Percentiles rank a stretch among this genome's conserved stretches.
These are phyloP conservation scores for Drosophila ochracea DNA, from an alignment of 2,888 invertebrate genomes.

Conservation along the genomic window DNA sequence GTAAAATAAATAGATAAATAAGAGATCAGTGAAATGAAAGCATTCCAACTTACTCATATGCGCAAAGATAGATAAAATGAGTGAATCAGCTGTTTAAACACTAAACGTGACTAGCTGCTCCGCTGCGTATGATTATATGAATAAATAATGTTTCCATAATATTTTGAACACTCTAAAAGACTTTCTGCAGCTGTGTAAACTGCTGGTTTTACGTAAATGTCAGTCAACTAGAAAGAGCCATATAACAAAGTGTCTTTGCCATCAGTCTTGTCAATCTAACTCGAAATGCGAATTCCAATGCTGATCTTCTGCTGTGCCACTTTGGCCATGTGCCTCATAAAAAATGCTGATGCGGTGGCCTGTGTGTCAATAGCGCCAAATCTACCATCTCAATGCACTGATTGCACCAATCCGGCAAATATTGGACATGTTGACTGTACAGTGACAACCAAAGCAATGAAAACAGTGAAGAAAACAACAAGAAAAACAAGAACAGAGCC, in stretches of 20 bases:
- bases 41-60: neutral
- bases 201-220: neutral
- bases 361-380: neutral
- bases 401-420: neutral
- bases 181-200: neutral
- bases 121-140: neutral
- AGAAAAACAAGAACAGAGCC: neutral
- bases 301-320: neutral
- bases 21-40: neutral
- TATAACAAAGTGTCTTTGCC: neutral
- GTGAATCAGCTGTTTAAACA: neutral
- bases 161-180: neutral
- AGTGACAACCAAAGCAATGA: neutral
- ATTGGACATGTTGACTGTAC: neutral
- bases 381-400: neutral
- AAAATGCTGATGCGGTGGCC: neutral
- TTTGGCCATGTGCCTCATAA: neutral
- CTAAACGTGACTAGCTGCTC: neutral
- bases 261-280: neutral
- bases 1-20: neutral
- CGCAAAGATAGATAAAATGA: neutral
- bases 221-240: neutral
- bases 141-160: neutral
- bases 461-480: neutral
- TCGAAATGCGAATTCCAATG: conserved; percentile 3